phyloP scores from a whole-genome alignment of 2,888 invertebrate genomes.

The Lysandra coridon region DNA sequence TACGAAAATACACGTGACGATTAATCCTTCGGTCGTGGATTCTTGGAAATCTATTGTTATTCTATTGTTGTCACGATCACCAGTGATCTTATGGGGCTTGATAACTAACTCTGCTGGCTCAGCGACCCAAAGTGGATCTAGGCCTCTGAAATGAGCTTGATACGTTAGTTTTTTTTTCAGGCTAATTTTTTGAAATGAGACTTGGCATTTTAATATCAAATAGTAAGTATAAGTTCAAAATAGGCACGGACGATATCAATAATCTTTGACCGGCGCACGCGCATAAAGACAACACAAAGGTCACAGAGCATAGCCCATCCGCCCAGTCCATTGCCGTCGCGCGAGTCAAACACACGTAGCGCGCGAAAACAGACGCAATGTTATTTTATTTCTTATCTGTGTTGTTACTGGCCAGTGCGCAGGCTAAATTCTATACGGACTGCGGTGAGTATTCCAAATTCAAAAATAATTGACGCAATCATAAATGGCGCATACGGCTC shows the following conservation, averaged over 20 bases:
- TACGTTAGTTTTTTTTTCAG: background rate
- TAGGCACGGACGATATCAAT: slow-evolving; percentile 37
- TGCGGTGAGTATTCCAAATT: slow-evolving; percentile 56
- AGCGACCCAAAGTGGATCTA: too few relatives aligned
- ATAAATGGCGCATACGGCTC: background rate
- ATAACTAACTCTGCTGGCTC: too few relatives aligned
- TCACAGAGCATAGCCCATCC: slow-evolving; percentile 58
- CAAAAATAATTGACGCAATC: background rate
- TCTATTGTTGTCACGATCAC: too few relatives aligned
- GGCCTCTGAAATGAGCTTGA: too few relatives aligned
- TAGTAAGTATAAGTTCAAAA: background rate
- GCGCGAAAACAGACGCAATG: slow-evolving; percentile 60
- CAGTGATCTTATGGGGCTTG: too few relatives aligned
- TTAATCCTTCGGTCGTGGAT: background rate
- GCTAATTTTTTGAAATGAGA: background rate
- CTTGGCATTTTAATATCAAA: background rate
- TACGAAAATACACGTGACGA: too few relatives aligned
- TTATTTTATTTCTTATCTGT: slow-evolving; percentile 57
- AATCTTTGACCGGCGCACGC: slow-evolving; percentile 67
- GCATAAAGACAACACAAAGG: slow-evolving; percentile 63
- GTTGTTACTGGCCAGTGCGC: slow-evolving; percentile 61
- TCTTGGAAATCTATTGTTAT: too few relatives aligned
- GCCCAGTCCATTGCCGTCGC: slow-evolving; percentile 59
- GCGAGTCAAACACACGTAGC: slow-evolving; percentile 70
- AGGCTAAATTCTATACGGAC: slow-evolving; percentile 71